A percentile compares a stretch with the other conserved stretches of the same genome.
Evolutionary conservation across 2,113 vertebrate genomes (phyloP).

Genomic region (Prionailurus viverrinus): DNA sequence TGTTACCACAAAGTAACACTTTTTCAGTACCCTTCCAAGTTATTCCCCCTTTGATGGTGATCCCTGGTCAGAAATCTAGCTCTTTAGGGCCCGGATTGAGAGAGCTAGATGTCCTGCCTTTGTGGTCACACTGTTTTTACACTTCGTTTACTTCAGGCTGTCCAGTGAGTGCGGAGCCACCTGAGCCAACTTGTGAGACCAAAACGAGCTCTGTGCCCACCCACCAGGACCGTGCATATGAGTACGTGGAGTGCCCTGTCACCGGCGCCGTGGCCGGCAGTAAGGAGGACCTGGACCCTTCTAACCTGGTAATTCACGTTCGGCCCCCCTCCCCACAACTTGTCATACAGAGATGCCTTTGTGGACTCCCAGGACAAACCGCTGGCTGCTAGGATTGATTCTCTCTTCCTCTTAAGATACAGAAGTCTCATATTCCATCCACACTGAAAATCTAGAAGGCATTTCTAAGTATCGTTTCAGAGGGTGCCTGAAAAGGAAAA

Average conservation of each 20-base stretch:
- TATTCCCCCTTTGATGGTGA: not conserved
- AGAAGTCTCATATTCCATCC: not conserved
- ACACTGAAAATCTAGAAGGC: not conserved
- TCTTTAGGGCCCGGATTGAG: not conserved
- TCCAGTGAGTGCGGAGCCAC: constrained; percentile 88
- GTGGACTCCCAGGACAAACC: not conserved
- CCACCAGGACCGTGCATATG: constrained; percentile 93
- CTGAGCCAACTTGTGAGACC: constrained; percentile 48
- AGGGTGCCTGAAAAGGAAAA: not conserved
- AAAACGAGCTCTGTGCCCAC: constrained; percentile 84
- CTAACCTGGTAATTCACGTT: constrained; percentile 93
- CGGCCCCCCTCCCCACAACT: not conserved
- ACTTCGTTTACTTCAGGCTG: constrained; percentile 84
- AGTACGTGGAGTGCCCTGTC: constrained; percentile 94
- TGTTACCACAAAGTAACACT: too few relatives aligned
- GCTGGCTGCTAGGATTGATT: not conserved
- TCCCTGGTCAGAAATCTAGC: not conserved
- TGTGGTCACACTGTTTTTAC: not conserved
- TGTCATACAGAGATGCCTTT: not conserved
- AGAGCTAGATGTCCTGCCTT: not conserved
- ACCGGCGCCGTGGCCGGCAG: constrained; percentile 80
- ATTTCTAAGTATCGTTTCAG: not conserved
- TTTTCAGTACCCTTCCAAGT: too few relatives aligned
- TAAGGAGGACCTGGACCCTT: constrained; percentile 91
- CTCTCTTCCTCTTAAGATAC: not conserved